Conservation (phyloP, 1,140 invertebrate species). For the Temnothorax nylanderi region DNA sequence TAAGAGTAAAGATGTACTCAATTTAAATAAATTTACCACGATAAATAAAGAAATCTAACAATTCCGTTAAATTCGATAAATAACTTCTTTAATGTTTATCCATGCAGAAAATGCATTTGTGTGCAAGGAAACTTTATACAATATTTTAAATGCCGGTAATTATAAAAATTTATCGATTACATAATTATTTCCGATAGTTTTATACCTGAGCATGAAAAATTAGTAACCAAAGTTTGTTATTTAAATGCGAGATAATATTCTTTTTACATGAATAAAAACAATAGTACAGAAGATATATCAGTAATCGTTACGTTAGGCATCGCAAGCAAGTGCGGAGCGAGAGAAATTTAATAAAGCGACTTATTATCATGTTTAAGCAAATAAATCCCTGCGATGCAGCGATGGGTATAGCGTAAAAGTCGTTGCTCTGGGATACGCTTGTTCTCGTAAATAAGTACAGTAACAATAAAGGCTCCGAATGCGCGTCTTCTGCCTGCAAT, state of each 20-base stretch:
- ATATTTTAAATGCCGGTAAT: background rate
- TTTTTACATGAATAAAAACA: background rate
- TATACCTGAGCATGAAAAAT: background rate
- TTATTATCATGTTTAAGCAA: conserved; percentile 31
- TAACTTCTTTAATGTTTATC: background rate
- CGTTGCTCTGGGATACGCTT: conserved; percentile 19
- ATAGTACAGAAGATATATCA: background rate
- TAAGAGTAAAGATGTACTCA: no score
- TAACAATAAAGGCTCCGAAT: conserved; percentile 1
- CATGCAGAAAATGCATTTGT: background rate
- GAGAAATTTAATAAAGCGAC: conserved; percentile 52
- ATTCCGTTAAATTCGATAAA: background rate
- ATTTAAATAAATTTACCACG: background rate
- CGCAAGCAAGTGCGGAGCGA: background rate
- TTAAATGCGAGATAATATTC: background rate
- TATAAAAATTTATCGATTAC: background rate
- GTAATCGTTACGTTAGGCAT: background rate
- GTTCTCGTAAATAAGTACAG: conserved; percentile 17
- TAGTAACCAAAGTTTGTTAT: background rate
- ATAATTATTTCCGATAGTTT: background rate
- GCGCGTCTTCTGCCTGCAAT: background rate
- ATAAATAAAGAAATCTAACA: background rate
- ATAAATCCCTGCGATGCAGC: conserved; percentile 19
- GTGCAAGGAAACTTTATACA: background rate
- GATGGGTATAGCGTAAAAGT: conserved; percentile 36